Evolutionary conservation across 2,113 vertebrate species (phyloP), one percentile per base, ranked within the genome.

Genomic region (Tenrec ecaudatus): DNA sequence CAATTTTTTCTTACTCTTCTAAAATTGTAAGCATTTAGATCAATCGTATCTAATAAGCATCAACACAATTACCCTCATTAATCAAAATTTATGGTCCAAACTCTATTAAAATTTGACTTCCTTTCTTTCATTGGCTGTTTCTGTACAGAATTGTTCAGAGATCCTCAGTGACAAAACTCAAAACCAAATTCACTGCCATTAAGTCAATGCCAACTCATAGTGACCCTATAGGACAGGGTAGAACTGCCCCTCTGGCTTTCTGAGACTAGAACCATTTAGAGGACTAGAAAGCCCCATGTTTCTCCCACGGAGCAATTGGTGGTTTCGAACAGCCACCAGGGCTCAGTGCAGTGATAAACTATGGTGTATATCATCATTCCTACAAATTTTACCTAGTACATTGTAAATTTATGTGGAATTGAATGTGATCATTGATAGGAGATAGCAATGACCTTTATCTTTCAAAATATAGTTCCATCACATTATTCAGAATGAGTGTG

Each of bases 1-100:
- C 71, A 69, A 31, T 58, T 86, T 1, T 91, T 88, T 1, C 10
- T 86, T 6, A 20, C 0, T 76, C 58, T 88, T 88, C 20, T 40
- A 76, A 92, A 92, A 79, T 19, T 62, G 60, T 88, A 82, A 82
- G 47, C 6, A 86, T 20, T 84, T 90, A 27, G 4, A 88, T 57
- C 10, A 68, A 25, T 57, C 79, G 4, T 36, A 29, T 82, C 73
- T 90, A 64, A 6, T 88, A 85, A 92, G 69, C 76, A 40, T 80
- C 58, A 76, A 82, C 3, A 77, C 10, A 23, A 23, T 79, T 91
- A 86, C 38, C 64, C 83, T 73, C 38, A 69, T 64, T 91, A 76
- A 89, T 27, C 29, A 73, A 73, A 92, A 43, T 85, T 69, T 19
- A 38, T 6, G 38, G 27, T 4, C 71, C 64, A 94, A 75, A 76